These are phyloP conservation scores for Matsumyia berberina DNA, from an alignment of 2,888 invertebrate genomes.

Conservation along the genomic window DNA sequence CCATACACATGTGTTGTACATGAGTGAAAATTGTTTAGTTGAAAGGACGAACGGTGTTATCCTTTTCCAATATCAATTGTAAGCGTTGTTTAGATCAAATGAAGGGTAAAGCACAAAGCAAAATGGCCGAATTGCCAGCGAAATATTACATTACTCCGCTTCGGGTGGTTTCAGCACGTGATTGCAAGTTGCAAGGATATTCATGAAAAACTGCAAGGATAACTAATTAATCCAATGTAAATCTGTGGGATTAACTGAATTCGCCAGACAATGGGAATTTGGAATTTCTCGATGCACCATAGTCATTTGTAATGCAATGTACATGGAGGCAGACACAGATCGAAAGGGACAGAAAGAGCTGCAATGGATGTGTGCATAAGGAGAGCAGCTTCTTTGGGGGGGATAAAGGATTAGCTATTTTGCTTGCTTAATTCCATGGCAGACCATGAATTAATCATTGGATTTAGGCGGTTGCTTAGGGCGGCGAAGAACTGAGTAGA, in stretches of 20 bases:
- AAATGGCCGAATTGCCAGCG: not conserved
- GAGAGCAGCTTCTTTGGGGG: not conserved
- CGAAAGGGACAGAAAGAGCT: not conserved
- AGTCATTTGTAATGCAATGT: slow-evolving; percentile 50
- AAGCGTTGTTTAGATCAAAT: not conserved
- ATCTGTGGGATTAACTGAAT: slow-evolving; percentile 52
- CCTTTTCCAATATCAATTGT: slow-evolving; percentile 12
- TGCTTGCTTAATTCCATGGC: slow-evolving; percentile 60
- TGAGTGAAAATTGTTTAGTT: slow-evolving; percentile 24
- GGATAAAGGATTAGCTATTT: slow-evolving; percentile 56
- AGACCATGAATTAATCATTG: slow-evolving; percentile 68
- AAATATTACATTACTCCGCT: slow-evolving; percentile 13
- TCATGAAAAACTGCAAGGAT: slow-evolving; percentile 40
- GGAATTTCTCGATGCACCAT: slow-evolving; percentile 48
- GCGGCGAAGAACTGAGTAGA: not conserved
- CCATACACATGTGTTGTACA: not conserved
- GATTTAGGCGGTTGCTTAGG: slow-evolving; percentile 41
- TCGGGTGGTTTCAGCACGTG: not conserved
- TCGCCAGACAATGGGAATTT: slow-evolving; percentile 49
- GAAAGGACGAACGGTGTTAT: slow-evolving; percentile 21
- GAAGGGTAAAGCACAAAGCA: not conserved
- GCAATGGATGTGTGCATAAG: not conserved
- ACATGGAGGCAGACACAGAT: not conserved
- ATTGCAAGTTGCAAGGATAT: not conserved
- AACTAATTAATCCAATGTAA: slow-evolving; percentile 68